Evolutionary conservation across 2,888 invertebrate genomes (phyloP).

Genomic region (Nephrocerus scutellatus): DNA sequence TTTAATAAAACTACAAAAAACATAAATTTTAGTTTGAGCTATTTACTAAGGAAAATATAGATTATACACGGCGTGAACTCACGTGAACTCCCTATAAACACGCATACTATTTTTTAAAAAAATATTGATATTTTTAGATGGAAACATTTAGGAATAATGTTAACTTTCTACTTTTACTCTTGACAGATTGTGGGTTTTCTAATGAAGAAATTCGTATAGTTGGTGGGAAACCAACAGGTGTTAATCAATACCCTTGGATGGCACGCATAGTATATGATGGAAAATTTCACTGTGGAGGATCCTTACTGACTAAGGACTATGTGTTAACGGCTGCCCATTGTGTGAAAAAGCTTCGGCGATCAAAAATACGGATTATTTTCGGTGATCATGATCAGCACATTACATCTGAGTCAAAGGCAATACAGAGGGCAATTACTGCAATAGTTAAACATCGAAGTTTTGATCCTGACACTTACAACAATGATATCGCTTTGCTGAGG

Average conservation of each 20-base stretch:
- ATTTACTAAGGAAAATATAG: no score
- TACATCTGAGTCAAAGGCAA: slow-evolving; percentile 68
- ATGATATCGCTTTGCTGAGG: slow-evolving; percentile 74
- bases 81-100: no score
- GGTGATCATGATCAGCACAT: slow-evolving; percentile 80
- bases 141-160: no score
- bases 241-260: slow-evolving; percentile 83
- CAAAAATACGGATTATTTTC: slow-evolving; percentile 73
- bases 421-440: slow-evolving; percentile 73
- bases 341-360: slow-evolving; percentile 65
- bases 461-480: slow-evolving; percentile 78
- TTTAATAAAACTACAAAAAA: no score
- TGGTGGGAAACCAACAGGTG: slow-evolving; percentile 72
- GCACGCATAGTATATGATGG: slow-evolving; percentile 80
- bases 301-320: slow-evolving; percentile 73
- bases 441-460: slow-evolving; percentile 76
- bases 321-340: slow-evolving; percentile 85
- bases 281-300: slow-evolving; percentile 82
- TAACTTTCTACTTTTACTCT: no score
- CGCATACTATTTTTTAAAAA: no score
- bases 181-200: slow-evolving; percentile 74
- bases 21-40: no score
- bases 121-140: no score
- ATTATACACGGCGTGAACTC: no score
- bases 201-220: slow-evolving; percentile 84